phyloP scores from a whole-genome alignment of 2,797 vertebrate species.

The Anniella stebbinsi region DNA sequence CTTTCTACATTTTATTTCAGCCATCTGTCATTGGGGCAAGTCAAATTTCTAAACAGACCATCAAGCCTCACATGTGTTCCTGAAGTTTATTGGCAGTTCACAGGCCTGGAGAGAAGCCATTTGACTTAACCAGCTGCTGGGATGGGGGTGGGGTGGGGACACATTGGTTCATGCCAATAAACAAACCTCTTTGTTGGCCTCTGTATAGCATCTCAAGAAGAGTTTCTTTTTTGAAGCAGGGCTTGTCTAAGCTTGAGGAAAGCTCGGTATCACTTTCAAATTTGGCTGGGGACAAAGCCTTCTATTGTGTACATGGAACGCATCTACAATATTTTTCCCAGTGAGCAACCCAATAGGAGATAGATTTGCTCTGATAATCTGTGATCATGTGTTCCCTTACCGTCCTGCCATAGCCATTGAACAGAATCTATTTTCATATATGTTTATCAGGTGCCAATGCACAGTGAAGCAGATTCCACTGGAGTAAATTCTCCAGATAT shows the following conservation, averaged over 20 bases:
- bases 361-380: conserved; percentile 12
- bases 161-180: neutral
- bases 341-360: neutral
- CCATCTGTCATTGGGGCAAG: conserved; percentile 58
- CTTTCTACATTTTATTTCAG: conserved; percentile 54
- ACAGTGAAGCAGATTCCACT: neutral
- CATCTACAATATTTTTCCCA: neutral
- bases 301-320: neutral
- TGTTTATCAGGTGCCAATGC: neutral
- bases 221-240: conserved; percentile 41
- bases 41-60: neutral
- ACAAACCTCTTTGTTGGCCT: conserved; percentile 52
- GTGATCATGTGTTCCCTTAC: neutral
- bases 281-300: neutral
- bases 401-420: neutral
- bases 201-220: neutral
- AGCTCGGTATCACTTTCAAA: neutral
- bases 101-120: conserved; percentile 48
- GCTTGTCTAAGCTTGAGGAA: neutral
- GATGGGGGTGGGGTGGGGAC: conserved; percentile 25
- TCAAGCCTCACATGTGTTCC: conserved; percentile 42
- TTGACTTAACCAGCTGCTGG: conserved; percentile 29
- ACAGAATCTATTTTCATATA: conserved; percentile 8
- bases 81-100: conserved; percentile 1
- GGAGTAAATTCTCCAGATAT: neutral